A percentile compares a stretch with the other conserved stretches of the same genome.
Evolutionary conservation across 1,140 invertebrate species (phyloP).

Genomic region (Tribolium castaneum): DNA sequence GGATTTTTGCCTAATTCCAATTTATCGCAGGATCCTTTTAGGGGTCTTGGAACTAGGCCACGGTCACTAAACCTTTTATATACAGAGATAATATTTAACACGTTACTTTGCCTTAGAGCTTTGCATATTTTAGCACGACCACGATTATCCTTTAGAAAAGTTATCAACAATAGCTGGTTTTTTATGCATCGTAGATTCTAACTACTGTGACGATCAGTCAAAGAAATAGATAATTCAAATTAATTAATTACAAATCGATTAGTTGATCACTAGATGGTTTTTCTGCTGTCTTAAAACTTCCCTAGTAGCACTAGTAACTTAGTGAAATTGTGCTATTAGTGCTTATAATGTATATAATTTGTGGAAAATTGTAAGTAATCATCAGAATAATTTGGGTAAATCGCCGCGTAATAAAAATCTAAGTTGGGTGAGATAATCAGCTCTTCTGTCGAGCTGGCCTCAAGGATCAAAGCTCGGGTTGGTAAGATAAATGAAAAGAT

Average conservation of each 20-base stretch:
- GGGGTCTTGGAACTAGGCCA: slow-evolving; percentile 8
- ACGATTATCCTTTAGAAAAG: not conserved
- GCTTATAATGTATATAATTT: too few relatives aligned
- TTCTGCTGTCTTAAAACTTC: too few relatives aligned
- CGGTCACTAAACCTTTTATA: slow-evolving; percentile 22
- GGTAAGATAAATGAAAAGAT: slow-evolving; percentile 27
- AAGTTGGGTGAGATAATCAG: not conserved
- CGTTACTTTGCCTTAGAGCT: slow-evolving; percentile 2
- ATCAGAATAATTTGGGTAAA: not conserved
- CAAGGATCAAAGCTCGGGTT: slow-evolving; percentile 2
- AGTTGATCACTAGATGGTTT: too few relatives aligned
- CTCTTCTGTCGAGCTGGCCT: not conserved
- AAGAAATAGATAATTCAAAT: too few relatives aligned
- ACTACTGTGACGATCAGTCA: too few relatives aligned
- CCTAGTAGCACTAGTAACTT: too few relatives aligned
- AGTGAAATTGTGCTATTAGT: too few relatives aligned
- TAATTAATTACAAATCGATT: too few relatives aligned
- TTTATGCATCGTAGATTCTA: too few relatives aligned
- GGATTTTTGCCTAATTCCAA: slow-evolving; percentile 23
- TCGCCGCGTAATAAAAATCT: not conserved
- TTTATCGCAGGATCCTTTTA: slow-evolving; percentile 13
- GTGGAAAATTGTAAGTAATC: not conserved
- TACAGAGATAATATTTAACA: slow-evolving; percentile 1
- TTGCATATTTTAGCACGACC: not conserved
- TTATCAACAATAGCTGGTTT: not conserved